A percentile compares a stretch with the other conserved stretches of the same genome.
Conservation (phyloP, 2,888 invertebrate genomes). For the Apodemia hepburni region DNA sequence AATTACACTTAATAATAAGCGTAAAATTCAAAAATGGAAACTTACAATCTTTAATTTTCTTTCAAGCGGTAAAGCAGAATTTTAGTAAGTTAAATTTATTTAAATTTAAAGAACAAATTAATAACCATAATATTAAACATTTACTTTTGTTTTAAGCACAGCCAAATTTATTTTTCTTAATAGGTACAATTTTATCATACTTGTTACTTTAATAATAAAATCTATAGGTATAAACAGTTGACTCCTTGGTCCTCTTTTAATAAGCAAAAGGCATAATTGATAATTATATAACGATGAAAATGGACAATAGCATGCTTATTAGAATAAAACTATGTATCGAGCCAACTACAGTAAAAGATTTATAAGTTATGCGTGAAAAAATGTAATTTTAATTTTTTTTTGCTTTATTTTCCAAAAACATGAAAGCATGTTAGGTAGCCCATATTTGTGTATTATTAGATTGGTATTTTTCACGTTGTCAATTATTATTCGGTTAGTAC, state of each 20-base stretch:
- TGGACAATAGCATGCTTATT: background rate
- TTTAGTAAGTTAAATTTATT: conserved; percentile 8
- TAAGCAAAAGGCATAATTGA: conserved; percentile 65
- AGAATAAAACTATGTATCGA: background rate
- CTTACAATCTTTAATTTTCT: conserved; percentile 4
- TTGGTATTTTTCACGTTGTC: too few species aligned
- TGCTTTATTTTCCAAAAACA: too few species aligned
- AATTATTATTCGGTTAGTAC: too few species aligned
- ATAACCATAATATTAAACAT: conserved; percentile 33
- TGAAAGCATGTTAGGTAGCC: too few species aligned
- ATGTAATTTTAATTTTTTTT: too few species aligned
- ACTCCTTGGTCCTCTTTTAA: conserved; percentile 72
- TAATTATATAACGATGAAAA: background rate
- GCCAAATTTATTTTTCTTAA: conserved; percentile 63
- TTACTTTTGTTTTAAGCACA: conserved; percentile 59
- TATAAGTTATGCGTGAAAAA: too few species aligned
- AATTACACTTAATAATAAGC: conserved; percentile 3
- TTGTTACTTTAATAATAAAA: conserved; percentile 54
- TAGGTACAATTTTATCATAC: conserved; percentile 45
- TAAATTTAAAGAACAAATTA: conserved; percentile 24
- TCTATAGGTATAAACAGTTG: conserved; percentile 62
- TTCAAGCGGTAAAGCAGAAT: conserved; percentile 4
- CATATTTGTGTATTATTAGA: too few species aligned
- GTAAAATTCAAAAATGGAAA: background rate
- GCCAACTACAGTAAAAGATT: too few species aligned